Base-by-base conservation (phyloP, 2,888 invertebrate species). In the Harpalus rufipes region DNA sequence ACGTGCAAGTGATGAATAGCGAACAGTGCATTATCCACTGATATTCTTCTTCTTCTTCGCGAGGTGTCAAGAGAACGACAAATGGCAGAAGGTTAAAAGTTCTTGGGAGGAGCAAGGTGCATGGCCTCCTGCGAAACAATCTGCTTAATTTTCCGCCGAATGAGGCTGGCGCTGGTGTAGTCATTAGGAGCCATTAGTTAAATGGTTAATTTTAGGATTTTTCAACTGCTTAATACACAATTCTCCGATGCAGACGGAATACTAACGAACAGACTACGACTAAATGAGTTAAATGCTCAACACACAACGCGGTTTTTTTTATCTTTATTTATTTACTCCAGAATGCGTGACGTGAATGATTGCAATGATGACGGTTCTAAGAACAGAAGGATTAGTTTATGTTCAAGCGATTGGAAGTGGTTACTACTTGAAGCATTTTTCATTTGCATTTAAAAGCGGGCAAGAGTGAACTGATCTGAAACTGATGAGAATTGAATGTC, bases 121-220 rank as follows among this genome's bases (percentile, higher is more conserved):
- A 74, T 74, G 72, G 44, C 72, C 72, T 74, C 72, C 14, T 18
- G 44, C 41, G 72, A 74, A 74, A 74, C 44, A 74, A 44, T 74
- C 72, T 74, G 44, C 72, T 74, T 74, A 41, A 74, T 74, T 74
- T 74, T 74, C 44, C 41, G 18, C 41, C 32, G 68, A 78, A 61
- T 61, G 79, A 41, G 39, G 32, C 39, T 79, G 21, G 39, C 39
- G 44, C 63, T 63, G 61, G 61, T 39, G 39, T 63, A 65, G 81
- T 81, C 81, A 81, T 81, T 81, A 81, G 81, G 65, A 65, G 81
- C 65, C 81, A 81, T 81, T 81, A 81, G 81, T 81, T 81, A 81
- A 81, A 81, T 81, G 81, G 81, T 63, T 81, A 61, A 81, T 81
- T 81, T 81, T 44, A 44, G 81, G 63, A 81, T 81, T 81, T 80